phyloP scores from a whole-genome alignment of 2,113 vertebrate species.

The Sceloporus tristichus region DNA sequence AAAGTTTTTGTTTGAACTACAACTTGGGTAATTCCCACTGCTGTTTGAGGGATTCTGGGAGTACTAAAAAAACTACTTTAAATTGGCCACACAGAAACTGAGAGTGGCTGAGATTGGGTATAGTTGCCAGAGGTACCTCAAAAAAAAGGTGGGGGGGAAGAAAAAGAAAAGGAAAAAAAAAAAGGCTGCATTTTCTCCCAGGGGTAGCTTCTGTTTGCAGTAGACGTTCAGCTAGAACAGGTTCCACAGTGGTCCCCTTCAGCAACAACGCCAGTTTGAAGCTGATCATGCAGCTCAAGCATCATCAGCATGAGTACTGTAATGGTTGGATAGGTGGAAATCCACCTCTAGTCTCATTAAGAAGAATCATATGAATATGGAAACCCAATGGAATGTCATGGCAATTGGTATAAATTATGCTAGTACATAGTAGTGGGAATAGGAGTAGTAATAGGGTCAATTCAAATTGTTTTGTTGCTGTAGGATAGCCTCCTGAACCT shows the following conservation, averaged over 20 bases:
- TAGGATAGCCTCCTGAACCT: too few relatives aligned
- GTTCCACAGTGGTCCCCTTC: not conserved
- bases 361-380: not conserved
- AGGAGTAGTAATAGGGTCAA: not conserved
- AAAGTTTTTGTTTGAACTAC: not conserved
- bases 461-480: not conserved
- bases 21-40: not conserved
- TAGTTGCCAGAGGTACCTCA: not conserved
- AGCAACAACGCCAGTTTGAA: not conserved
- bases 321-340: not conserved
- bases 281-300: not conserved
- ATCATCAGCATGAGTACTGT: not conserved
- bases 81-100: slow-evolving; percentile 13
- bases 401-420: too few relatives aligned
- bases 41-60: not conserved
- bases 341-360: not conserved
- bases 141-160: too few relatives aligned
- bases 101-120: not conserved
- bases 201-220: not conserved
- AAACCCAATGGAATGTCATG: not conserved
- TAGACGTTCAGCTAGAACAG: not conserved
- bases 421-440: too few relatives aligned
- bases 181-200: not conserved
- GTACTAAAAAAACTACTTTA: not conserved
- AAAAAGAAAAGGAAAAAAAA: not conserved